These are phyloP conservation scores for Torymus auratus DNA, from an alignment of 2,888 invertebrate genomes.

Conservation along the genomic window DNA sequence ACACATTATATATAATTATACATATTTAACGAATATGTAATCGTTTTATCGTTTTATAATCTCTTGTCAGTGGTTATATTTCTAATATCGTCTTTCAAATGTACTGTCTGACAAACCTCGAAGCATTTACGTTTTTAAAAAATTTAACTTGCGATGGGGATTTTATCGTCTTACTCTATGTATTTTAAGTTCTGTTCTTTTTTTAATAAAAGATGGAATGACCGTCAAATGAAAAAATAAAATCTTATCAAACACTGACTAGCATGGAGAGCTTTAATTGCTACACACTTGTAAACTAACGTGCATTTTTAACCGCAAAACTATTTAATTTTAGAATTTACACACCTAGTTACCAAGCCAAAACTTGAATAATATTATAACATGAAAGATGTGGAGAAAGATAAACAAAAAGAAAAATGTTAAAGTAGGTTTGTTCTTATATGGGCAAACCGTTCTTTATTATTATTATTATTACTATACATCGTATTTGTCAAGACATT, in stretches of 20 bases:
- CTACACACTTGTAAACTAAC: conserved; percentile 55
- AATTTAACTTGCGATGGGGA: conserved; percentile 19
- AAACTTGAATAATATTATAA: conserved; percentile 68
- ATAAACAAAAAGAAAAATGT: conserved; percentile 24
- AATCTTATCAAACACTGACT: conserved; percentile 38
- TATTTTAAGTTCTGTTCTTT: conserved; percentile 9
- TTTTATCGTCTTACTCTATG: conserved; percentile 22
- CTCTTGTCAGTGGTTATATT: conserved; percentile 63
- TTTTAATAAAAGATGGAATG: conserved; percentile 20
- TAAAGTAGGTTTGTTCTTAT: conserved; percentile 19
- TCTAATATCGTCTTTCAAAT: conserved; percentile 60
- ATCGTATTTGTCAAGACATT: conserved; percentile 60
- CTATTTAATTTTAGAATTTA: conserved; percentile 70
- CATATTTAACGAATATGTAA: conserved; percentile 63
- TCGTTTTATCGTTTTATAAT: conserved; percentile 66
- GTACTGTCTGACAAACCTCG: conserved; percentile 62
- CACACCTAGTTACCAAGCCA: conserved; percentile 73
- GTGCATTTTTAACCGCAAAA: conserved; percentile 57
- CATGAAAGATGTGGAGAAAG: conserved; percentile 34
- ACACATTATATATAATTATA: conserved; percentile 58
- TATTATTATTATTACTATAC: conserved; percentile 9
- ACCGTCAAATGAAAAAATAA: conserved; percentile 30
- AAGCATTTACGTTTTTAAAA: conserved; percentile 62
- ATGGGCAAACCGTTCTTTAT: background rate
- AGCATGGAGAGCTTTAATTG: conserved; percentile 52